phyloP scores from a whole-genome alignment of 1,140 invertebrate species.

The Drosophila bifasciata region DNA sequence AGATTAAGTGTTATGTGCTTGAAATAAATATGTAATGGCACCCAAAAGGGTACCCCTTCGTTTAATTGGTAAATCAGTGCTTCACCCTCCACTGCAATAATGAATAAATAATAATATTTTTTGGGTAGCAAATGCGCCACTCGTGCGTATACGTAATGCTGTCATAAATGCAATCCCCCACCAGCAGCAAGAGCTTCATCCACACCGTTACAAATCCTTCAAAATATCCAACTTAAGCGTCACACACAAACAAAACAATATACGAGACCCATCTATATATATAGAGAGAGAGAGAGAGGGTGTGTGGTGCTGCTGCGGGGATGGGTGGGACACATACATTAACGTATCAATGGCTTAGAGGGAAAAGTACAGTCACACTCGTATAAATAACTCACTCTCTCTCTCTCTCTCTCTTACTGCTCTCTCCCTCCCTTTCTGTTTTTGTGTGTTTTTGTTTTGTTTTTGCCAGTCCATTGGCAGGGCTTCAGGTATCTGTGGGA shows the following conservation, averaged over 20 bases:
- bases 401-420: constrained; percentile 9
- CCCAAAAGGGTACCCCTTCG: too few relatives aligned
- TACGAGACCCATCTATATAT: background rate
- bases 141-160: constrained; percentile 44
- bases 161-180: constrained; percentile 52
- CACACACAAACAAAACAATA: constrained; percentile 33
- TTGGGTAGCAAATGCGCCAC: constrained; percentile 19
- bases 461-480: constrained; percentile 50
- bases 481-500: constrained; percentile 20
- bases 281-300: background rate
- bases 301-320: background rate
- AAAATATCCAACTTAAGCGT: constrained; percentile 56
- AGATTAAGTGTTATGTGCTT: constrained; percentile 2
- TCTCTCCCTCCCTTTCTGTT: background rate
- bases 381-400: constrained; percentile 28
- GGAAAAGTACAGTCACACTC: constrained; percentile 30
- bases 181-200: too few relatives aligned
- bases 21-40: background rate
- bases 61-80: constrained; percentile 27
- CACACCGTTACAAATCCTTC: constrained; percentile 62
- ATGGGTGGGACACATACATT: constrained; percentile 51
- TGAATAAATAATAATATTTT: constrained; percentile 40
- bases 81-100: constrained; percentile 21
- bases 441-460: constrained; percentile 48
- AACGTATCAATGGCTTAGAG: constrained; percentile 76